phyloP scores from a whole-genome alignment of 2,797 vertebrate genomes.

The Gouania willdenowi region DNA sequence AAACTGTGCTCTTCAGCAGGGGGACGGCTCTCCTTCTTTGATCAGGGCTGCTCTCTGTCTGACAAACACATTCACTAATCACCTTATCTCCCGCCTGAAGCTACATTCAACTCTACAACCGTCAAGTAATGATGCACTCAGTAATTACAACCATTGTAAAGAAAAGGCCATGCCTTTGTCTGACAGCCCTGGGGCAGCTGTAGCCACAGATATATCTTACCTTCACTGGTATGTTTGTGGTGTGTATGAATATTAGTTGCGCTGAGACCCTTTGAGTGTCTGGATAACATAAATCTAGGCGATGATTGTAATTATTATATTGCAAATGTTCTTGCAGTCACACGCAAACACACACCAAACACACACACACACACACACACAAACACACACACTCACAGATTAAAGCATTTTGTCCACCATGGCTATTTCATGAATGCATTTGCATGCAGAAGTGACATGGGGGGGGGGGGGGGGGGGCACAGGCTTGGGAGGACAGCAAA shows the following conservation, averaged over 20 bases:
- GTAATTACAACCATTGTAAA: too few species aligned
- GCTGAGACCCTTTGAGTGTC: too few species aligned
- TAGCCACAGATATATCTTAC: too few species aligned
- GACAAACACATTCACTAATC: neutral
- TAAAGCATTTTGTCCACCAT: slow-evolving; percentile 58
- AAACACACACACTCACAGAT: slow-evolving; percentile 15
- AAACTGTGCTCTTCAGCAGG: neutral
- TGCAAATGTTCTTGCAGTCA: too few species aligned
- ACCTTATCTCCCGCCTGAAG: neutral
- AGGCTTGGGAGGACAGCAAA: slow-evolving; percentile 57
- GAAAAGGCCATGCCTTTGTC: too few species aligned
- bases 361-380: neutral
- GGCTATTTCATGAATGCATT: slow-evolving; percentile 75
- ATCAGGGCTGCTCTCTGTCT: slow-evolving; percentile 6
- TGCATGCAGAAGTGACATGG: slow-evolving; percentile 65
- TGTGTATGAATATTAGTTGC: too few species aligned
- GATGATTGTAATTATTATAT: too few species aligned
- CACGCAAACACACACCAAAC: slow-evolving; percentile 14
- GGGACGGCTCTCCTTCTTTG: slow-evolving; percentile 12
- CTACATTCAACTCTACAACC: neutral
- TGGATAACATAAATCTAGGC: too few species aligned
- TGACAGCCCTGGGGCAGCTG: too few species aligned
- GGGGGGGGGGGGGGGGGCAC: slow-evolving; percentile 47
- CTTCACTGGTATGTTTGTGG: too few species aligned
- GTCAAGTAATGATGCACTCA: too few species aligned